Evolutionary conservation across 64 coral and sea anemone species (phyloP).

Genomic region (Hydrozoanthus tunicans): DNA sequence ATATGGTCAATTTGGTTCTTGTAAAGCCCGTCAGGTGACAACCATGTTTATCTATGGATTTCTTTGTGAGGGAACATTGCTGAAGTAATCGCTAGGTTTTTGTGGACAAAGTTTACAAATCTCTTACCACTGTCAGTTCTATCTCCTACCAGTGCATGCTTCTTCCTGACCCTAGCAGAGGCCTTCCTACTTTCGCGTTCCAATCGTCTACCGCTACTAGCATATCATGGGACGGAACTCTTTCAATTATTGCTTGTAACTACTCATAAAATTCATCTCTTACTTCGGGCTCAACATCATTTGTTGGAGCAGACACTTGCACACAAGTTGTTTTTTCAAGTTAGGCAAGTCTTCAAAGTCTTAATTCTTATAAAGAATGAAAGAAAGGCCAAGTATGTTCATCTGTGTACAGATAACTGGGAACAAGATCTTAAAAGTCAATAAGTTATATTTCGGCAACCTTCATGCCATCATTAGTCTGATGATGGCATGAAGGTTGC

Average conservation of each 20-base stretch:
- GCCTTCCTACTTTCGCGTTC: slow-evolving; percentile 18
- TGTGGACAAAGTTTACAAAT: slow-evolving; percentile 28
- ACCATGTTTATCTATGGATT: background rate
- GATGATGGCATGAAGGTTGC: too few relatives aligned
- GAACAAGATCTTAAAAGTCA: too few relatives aligned
- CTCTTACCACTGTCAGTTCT: slow-evolving; percentile 18
- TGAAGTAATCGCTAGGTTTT: slow-evolving; percentile 37
- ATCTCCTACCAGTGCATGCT: slow-evolving; percentile 47
- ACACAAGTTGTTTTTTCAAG: background rate
- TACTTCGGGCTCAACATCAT: slow-evolving; percentile 19
- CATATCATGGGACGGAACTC: slow-evolving; percentile 34
- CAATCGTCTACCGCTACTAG: background rate
- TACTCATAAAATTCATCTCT: slow-evolving; percentile 13
- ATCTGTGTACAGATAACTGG: too few relatives aligned
- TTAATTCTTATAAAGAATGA: too few relatives aligned
- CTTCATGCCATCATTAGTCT: too few relatives aligned
- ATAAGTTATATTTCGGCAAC: too few relatives aligned
- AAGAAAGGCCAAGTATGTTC: too few relatives aligned
- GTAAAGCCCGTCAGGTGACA: background rate
- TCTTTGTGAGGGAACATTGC: slow-evolving; percentile 19
- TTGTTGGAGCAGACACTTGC: slow-evolving; percentile 29
- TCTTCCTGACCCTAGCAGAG: slow-evolving; percentile 31
- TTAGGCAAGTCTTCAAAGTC: too few relatives aligned
- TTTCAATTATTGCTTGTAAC: slow-evolving; percentile 28
- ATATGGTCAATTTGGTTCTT: slow-evolving; percentile 21